Conservation (phyloP, 2,113 vertebrate genomes). For the Polypterus bichir region DNA sequence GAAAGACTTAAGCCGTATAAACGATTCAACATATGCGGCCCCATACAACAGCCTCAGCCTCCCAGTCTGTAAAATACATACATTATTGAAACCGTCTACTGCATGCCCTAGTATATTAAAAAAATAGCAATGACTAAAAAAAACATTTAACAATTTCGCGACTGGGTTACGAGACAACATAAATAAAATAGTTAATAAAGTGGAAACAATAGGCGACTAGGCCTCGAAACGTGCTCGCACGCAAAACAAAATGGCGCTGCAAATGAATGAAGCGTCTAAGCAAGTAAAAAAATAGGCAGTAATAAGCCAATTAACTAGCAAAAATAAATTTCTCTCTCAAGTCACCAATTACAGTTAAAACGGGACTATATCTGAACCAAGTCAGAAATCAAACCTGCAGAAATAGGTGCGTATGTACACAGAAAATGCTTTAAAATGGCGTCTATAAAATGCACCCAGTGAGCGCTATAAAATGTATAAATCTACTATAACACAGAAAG, state of each 20-base stretch:
- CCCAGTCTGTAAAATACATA: too few relatives aligned
- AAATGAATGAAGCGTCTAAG: slow-evolving; percentile 3
- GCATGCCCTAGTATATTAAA: not conserved
- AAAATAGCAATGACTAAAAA: not conserved
- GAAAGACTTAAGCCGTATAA: too few relatives aligned
- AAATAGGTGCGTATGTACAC: not conserved
- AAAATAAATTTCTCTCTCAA: not conserved
- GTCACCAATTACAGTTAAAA: not conserved
- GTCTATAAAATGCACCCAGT: not conserved
- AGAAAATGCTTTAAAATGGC: slow-evolving; percentile 7
- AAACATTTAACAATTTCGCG: not conserved
- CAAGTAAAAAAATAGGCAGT: not conserved
- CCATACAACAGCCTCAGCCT: too few relatives aligned
- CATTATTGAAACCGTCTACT: too few relatives aligned
- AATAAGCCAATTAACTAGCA: not conserved
- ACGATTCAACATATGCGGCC: too few relatives aligned
- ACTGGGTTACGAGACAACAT: not conserved
- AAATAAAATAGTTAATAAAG: not conserved
- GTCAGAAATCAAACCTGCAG: not conserved
- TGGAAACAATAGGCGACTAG: not conserved
- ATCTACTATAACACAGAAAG: too few relatives aligned
- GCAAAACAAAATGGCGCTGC: slow-evolving; percentile 9
- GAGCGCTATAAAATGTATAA: too few relatives aligned
- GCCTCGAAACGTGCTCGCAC: not conserved
- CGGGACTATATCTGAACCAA: not conserved